phyloP scores from a whole-genome alignment of 1,140 invertebrate genomes.

The Holotrichia oblita region DNA sequence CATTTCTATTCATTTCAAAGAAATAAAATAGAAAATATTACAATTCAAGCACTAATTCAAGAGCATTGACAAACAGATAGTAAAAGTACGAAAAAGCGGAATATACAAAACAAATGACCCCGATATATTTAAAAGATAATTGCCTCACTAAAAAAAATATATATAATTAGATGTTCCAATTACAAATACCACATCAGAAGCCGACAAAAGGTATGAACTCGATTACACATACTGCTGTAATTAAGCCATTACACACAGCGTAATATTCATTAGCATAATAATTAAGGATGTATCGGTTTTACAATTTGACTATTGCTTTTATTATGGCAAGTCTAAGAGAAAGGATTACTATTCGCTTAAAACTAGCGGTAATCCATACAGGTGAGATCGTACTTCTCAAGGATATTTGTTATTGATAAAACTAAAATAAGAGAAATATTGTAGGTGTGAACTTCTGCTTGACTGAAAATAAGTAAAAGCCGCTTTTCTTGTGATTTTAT shows the following conservation, averaged over 20 bases:
- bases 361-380: too few relatives aligned
- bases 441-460: too few relatives aligned
- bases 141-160: background rate
- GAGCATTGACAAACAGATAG: background rate
- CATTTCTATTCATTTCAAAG: background rate
- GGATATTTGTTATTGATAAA: too few relatives aligned
- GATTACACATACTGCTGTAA: background rate
- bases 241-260: background rate
- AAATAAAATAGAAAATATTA: background rate
- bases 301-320: too few relatives aligned
- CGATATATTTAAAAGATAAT: conserved; percentile 17
- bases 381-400: too few relatives aligned
- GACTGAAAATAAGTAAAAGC: too few relatives aligned
- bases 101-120: conserved; percentile 5
- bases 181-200: background rate
- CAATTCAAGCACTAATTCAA: background rate
- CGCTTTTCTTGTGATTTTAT: too few relatives aligned
- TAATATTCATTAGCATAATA: conserved; percentile 2
- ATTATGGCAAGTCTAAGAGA: too few relatives aligned
- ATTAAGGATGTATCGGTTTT: background rate
- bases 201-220: conserved; percentile 4
- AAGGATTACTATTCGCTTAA: too few relatives aligned
- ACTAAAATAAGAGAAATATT: too few relatives aligned
- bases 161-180: conserved; percentile 19
- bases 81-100: background rate